Conservation (phyloP, 2,113 vertebrate species). For the Lepidothrix coronata region DNA sequence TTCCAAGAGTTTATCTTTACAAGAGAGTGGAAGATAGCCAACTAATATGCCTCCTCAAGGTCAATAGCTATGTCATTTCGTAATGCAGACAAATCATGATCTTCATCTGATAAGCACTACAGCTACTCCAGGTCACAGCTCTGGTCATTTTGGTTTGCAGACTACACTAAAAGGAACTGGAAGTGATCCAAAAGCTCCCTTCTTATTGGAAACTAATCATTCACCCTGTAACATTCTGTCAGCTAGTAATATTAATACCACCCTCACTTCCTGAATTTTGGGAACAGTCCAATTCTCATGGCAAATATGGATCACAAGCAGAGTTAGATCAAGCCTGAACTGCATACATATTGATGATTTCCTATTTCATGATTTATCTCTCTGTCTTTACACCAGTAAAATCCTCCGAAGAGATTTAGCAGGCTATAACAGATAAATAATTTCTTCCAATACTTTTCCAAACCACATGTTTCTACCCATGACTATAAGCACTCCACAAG, state of each 20-base stretch:
- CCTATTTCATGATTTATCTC: neutral
- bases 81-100: constrained; percentile 10
- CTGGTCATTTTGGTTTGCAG: constrained; percentile 2
- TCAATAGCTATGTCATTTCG: neutral
- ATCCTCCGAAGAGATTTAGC: neutral
- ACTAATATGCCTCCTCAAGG: constrained; percentile 20
- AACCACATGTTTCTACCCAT: neutral
- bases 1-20: constrained; percentile 3
- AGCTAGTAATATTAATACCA: constrained; percentile 21
- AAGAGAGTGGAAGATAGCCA: neutral
- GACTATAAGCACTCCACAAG: neutral
- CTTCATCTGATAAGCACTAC: neutral
- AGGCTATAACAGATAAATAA: neutral
- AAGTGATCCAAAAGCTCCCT: neutral
- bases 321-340: neutral
- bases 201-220: constrained; percentile 45
- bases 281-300: neutral
- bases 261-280: neutral
- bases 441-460: neutral
- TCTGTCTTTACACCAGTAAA: neutral
- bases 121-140: neutral
- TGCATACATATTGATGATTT: neutral
- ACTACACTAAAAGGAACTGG: constrained; percentile 14
- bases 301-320: constrained; percentile 23
- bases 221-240: constrained; percentile 11